Conservation (phyloP, 2,797 vertebrate species). For the Falco rusticolus region DNA sequence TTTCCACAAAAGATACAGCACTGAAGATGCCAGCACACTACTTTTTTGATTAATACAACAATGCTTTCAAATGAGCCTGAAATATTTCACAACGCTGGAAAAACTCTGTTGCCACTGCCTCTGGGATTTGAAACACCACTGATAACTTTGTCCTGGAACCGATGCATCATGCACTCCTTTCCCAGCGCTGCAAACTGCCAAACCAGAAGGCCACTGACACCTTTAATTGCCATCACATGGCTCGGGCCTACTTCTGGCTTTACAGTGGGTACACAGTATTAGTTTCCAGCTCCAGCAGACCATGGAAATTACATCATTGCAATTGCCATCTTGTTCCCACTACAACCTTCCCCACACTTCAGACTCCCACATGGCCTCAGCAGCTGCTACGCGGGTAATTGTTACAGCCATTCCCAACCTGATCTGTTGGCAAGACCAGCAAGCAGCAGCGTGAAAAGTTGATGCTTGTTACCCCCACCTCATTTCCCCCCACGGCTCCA, state of each 20-base stretch:
- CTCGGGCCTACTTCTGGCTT: neutral
- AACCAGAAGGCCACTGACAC: neutral
- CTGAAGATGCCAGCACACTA: neutral
- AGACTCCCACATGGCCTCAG: neutral
- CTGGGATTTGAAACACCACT: neutral
- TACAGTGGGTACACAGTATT: rapidly evolving
- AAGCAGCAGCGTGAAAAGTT: neutral
- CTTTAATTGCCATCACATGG: rapidly evolving
- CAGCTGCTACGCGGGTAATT: neutral
- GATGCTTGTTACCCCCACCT: neutral
- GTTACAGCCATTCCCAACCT: neutral
- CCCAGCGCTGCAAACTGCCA: neutral
- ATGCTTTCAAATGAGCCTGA: neutral
- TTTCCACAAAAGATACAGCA: neutral
- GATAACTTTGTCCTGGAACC: neutral
- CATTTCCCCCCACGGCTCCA: neutral
- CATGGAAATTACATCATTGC: neutral
- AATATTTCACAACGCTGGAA: neutral
- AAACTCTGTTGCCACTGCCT: neutral
- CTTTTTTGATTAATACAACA: neutral
- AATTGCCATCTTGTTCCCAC: neutral
- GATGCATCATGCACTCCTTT: rapidly evolving
- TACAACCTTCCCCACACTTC: neutral
- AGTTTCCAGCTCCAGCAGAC: neutral
- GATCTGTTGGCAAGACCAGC: neutral